Conservation (phyloP, 2,113 vertebrate species). For the Grantiella picta region DNA sequence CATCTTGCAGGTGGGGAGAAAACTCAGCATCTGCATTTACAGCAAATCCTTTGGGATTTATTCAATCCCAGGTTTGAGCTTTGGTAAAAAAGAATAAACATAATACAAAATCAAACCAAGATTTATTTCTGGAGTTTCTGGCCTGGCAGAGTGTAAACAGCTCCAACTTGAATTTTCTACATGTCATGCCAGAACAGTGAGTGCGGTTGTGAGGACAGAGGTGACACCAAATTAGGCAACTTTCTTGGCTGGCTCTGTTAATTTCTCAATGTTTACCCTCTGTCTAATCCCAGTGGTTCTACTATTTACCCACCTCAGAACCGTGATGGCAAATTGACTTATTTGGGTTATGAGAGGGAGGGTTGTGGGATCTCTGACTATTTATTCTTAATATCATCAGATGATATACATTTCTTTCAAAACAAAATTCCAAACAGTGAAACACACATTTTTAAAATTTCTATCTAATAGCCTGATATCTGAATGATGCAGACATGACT, state of each 20-base stretch:
- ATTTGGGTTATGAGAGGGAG: neutral
- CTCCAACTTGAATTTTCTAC: slow-evolving; percentile 34
- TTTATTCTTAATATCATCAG: neutral
- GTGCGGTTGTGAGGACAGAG: neutral
- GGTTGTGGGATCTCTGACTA: neutral
- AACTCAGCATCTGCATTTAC: neutral
- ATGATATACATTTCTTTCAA: neutral
- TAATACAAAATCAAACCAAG: neutral
- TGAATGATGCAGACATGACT: neutral
- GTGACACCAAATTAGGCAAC: neutral
- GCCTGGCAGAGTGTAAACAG: neutral
- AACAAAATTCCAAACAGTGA: neutral
- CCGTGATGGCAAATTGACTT: neutral
- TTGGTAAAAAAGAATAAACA: neutral
- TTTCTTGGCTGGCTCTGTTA: neutral
- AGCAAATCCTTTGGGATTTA: neutral
- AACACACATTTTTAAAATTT: neutral
- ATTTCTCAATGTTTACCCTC: neutral
- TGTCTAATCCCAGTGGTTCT: slow-evolving; percentile 18
- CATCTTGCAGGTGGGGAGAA: neutral
- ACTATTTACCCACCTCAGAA: neutral
- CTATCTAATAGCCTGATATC: neutral
- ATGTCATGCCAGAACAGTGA: neutral
- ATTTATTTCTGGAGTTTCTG: neutral
- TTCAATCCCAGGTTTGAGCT: neutral